A percentile compares a stretch with the other conserved stretches of the same genome.
phyloP scores from a whole-genome alignment of 2,113 vertebrate genomes.

The Ailurus styani region DNA sequence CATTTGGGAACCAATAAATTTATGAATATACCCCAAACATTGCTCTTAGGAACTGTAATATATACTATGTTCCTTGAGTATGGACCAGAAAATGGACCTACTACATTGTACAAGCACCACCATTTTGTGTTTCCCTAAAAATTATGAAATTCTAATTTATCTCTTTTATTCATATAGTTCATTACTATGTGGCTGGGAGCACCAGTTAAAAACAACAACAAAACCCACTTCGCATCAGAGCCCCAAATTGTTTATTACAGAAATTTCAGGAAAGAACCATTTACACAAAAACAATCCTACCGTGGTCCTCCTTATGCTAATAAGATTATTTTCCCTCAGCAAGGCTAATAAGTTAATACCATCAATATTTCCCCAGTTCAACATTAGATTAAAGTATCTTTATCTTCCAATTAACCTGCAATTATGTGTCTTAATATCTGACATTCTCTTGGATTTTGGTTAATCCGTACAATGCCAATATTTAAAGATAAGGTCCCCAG shows the following conservation, averaged over 20 bases:
- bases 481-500: constrained; percentile 77
- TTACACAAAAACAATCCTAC: constrained; percentile 60
- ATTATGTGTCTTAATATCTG: constrained; percentile 80
- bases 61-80: constrained; percentile 32
- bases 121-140: constrained; percentile 70
- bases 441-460: constrained; percentile 77
- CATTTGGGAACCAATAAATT: not conserved
- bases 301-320: constrained; percentile 50
- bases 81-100: constrained; percentile 17
- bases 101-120: constrained; percentile 43
- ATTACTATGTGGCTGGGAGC: not conserved
- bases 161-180: constrained; percentile 41
- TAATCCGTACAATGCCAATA: constrained; percentile 76
- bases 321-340: constrained; percentile 62
- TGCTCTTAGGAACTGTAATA: not conserved
- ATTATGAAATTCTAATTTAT: constrained; percentile 59
- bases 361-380: constrained; percentile 72
- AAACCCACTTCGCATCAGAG: not conserved
- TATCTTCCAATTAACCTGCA: constrained; percentile 78
- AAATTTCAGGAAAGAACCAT: constrained; percentile 49
- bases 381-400: constrained; percentile 76
- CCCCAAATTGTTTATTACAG: constrained; percentile 12
- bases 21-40: not conserved
- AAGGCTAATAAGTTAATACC: constrained; percentile 67
- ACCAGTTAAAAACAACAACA: not conserved